phyloP scores from a whole-genome alignment of 92 coral and sea anemone species.

The Phenganax marumi region DNA sequence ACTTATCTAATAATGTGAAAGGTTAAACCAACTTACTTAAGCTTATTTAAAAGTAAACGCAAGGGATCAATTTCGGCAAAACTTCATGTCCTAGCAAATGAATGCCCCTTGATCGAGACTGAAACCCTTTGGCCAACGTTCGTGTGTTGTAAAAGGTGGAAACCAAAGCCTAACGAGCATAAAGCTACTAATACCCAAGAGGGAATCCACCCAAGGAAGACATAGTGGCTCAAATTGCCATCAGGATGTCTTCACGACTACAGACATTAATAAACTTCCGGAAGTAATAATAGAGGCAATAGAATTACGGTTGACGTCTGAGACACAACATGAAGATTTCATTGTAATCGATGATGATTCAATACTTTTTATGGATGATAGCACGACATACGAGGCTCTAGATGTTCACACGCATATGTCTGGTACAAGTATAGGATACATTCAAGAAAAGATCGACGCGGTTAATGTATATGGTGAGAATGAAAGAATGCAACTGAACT shows the following conservation, averaged over 20 bases:
- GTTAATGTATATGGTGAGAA: not conserved
- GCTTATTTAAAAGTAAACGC: constrained; percentile 34
- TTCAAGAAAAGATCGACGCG: constrained; percentile 1
- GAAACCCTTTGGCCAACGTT: constrained; percentile 22
- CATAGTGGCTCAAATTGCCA: no score
- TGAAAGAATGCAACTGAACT: constrained; percentile 7
- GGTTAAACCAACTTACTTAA: not conserved
- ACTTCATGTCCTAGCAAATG: constrained; percentile 24
- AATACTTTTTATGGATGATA: constrained; percentile 23
- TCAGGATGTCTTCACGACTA: no score
- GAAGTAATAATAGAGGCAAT: not conserved
- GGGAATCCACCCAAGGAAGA: no score
- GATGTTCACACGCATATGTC: not conserved
- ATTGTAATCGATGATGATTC: constrained; percentile 7
- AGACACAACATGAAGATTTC: not conserved
- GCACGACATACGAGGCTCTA: not conserved
- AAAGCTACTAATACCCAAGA: no score
- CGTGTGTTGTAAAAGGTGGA: no score
- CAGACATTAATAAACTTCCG: constrained; percentile 11
- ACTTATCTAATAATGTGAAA: not conserved
- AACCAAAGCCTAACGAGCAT: no score
- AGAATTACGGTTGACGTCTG: not conserved
- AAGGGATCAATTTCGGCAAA: constrained; percentile 40
- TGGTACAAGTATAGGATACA: not conserved
- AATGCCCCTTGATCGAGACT: not conserved